Conservation (phyloP, 2,113 vertebrate species). For the Geococcyx californianus region DNA sequence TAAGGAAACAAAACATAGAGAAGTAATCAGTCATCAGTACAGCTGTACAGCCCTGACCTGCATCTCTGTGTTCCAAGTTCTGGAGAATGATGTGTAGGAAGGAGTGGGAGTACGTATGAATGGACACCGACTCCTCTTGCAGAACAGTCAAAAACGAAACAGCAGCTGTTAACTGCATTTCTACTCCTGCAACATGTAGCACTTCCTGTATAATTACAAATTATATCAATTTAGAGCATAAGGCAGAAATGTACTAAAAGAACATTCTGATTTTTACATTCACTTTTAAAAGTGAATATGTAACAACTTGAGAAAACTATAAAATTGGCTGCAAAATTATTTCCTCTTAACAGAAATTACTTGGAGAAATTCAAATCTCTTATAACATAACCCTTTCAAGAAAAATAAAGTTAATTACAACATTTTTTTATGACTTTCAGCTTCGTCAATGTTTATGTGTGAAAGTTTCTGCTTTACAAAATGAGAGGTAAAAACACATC, state of each 20-base stretch:
- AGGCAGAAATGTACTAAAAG: background rate
- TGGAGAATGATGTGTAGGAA: conserved; percentile 91
- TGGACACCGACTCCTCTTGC: conserved; percentile 90
- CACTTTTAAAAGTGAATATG: background rate
- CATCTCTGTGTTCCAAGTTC: conserved; percentile 89
- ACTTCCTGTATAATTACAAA: conserved; percentile 82
- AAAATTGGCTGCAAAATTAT: background rate
- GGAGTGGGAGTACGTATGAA: conserved; percentile 89
- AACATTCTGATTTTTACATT: background rate
- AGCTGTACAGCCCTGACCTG: conserved; percentile 73
- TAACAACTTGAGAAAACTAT: background rate
- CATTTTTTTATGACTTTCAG: background rate
- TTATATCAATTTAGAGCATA: background rate
- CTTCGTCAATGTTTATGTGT: background rate
- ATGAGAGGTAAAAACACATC: background rate
- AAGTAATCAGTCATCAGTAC: background rate
- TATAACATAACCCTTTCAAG: background rate
- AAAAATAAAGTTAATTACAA: background rate
- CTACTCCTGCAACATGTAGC: conserved; percentile 84
- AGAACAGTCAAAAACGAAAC: conserved; percentile 90
- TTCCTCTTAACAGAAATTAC: background rate
- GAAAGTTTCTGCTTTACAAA: background rate
- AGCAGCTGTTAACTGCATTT: conserved; percentile 91
- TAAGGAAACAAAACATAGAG: background rate
- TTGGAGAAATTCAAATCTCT: background rate